Evolutionary conservation across 2,797 vertebrate species (phyloP).

Genomic region (Microchirus variegatus): DNA sequence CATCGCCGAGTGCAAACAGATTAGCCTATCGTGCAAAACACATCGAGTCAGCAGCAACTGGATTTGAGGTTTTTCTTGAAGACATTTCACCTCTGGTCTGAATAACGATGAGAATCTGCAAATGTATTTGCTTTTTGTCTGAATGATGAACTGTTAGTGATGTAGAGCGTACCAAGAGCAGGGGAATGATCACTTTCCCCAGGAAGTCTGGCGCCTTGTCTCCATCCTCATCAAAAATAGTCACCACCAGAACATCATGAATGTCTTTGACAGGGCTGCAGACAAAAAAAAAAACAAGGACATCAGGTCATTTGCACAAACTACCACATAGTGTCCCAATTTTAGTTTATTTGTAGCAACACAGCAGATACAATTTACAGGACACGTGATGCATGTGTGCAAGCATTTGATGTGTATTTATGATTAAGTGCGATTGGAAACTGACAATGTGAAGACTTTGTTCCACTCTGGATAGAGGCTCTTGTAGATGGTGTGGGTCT

Average conservation of each 20-base stretch:
- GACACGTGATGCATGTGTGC: neutral
- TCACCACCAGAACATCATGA: constrained; percentile 92
- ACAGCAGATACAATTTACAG: neutral
- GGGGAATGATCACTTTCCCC: constrained; percentile 93
- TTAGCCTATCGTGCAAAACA: constrained; percentile 1
- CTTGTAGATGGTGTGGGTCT: constrained; percentile 95
- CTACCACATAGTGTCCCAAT: neutral
- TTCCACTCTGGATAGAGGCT: constrained; percentile 96
- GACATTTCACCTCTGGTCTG: too few species aligned
- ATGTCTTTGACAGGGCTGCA: constrained; percentile 93
- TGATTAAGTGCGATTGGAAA: constrained; percentile 38
- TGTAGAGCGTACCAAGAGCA: constrained; percentile 87
- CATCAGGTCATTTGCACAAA: constrained; percentile 8
- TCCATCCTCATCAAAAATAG: constrained; percentile 96
- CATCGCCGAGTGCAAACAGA: constrained; percentile 35
- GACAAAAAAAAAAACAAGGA: constrained; percentile 34
- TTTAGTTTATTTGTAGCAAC: neutral
- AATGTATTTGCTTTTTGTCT: constrained; percentile 39
- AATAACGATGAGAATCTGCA: constrained; percentile 22
- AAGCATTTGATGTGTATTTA: neutral
- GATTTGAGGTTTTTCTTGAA: too few species aligned
- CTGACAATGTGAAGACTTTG: constrained; percentile 96
- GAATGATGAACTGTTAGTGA: constrained; percentile 19
- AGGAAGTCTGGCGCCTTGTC: constrained; percentile 98
- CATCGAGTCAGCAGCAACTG: too few species aligned